Percentiles rank a stretch among this genome's conserved stretches.
phyloP scores from a whole-genome alignment of 2,797 vertebrate species.

The Bufotes viridis region DNA sequence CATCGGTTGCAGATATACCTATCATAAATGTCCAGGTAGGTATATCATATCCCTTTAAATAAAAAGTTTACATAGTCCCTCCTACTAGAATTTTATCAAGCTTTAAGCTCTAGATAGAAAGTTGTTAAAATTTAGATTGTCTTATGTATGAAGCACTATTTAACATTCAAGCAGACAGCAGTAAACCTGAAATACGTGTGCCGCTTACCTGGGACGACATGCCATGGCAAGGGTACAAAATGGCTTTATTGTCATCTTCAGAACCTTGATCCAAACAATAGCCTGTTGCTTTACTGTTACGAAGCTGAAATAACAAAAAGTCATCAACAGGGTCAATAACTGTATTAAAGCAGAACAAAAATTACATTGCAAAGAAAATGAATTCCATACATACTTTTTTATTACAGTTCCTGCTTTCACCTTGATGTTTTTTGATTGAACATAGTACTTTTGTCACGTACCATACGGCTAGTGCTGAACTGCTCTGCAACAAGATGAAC shows the following conservation, averaged over 20 bases:
- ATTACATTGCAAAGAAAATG: neutral
- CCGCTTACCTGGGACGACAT: conserved; percentile 94
- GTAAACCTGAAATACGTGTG: neutral
- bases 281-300: conserved; percentile 96
- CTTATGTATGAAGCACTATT: neutral
- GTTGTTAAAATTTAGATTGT: no score
- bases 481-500: no score
- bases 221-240: conserved; percentile 95
- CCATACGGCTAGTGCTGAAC: no score
- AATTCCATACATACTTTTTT: no score
- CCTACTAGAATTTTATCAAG: no score
- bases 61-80: no score
- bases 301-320: conserved; percentile 76
- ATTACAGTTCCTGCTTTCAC: neutral
- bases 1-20: no score
- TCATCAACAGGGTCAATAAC: neutral
- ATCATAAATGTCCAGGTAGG: no score
- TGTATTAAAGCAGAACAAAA: neutral
- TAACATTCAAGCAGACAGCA: neutral
- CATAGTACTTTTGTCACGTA: no score
- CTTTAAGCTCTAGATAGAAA: no score
- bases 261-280: conserved; percentile 97
- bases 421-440: neutral
- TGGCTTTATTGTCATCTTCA: conserved; percentile 93
- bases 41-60: no score